Evolutionary conservation across 2,888 invertebrate genomes (phyloP), one percentile per base, ranked within the genome.

Genomic region (Cremastobaeus sp.): DNA sequence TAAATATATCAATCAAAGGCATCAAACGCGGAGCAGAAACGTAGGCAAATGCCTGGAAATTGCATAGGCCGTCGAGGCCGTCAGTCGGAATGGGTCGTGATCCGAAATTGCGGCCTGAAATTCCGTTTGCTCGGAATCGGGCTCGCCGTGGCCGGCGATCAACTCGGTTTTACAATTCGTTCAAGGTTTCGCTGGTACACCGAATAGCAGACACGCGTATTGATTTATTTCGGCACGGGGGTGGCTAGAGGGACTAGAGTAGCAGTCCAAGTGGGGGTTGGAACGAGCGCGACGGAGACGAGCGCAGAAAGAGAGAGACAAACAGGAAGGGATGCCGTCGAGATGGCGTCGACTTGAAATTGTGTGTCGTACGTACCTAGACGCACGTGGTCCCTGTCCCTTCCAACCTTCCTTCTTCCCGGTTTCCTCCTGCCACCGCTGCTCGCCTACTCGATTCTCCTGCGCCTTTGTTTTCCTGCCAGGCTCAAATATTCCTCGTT

Each of bases 171-270:
- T 76, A 50, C 66, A 41, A 71, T 69, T 65, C 76, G 80, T 78
- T 80, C 79, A 82, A 82, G 83, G 81, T 80, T 82, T 77, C 76
- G 76, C 76, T 79, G 74, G 78, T 78, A 80, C 80, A 79, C 81
- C 81, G 79, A 81, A 83, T 82, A 82, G 85, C 86, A 87, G 87
- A 87, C 87, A 86, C 85, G 84, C 86, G 85, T 87, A 87, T 87
- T 87, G 87, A 87, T 87, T 87, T 87, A 87, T 87, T 86, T 83
- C 80, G 81, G 79, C 76, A 76, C 68, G 79, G 79, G 77, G 79
- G 79, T 77, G 77, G 76, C 60, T 62, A 39, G 70, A 30, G 34
- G 3, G 30, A 45, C 59, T 43, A 75, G 55, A 59, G 75, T 70
- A 75, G 69, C 21, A 37, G 48, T 15, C 25, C 28, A n/a, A 54